phyloP scores from a whole-genome alignment of 2,888 invertebrate genomes.

The Dascillus cervinus region DNA sequence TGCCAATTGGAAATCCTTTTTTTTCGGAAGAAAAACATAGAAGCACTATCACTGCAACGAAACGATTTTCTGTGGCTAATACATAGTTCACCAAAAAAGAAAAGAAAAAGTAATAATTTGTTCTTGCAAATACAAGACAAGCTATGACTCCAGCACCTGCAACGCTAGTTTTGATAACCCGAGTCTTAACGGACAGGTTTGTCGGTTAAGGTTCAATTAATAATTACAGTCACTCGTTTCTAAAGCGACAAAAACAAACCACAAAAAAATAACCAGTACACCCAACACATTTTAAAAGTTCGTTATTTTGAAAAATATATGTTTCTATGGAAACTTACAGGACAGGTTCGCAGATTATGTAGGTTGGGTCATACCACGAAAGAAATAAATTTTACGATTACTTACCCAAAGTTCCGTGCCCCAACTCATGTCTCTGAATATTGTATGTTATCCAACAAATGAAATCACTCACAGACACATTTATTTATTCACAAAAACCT shows the following conservation, averaged over 20 bases:
- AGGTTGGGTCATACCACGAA: slow-evolving; percentile 15
- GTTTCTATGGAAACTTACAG: slow-evolving; percentile 7
- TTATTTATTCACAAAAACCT: slow-evolving; percentile 19
- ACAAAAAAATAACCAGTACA: too few species aligned
- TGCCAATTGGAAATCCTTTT: too few species aligned
- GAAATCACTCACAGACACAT: slow-evolving; percentile 26
- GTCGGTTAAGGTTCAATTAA: not conserved
- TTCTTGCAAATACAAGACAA: too few species aligned
- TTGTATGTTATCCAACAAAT: slow-evolving; percentile 25
- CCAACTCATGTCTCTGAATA: slow-evolving; percentile 41
- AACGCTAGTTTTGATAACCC: not conserved
- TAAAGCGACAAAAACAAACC: too few species aligned
- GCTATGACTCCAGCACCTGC: too few species aligned
- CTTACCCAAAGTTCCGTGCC: slow-evolving; percentile 45
- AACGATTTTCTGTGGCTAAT: too few species aligned
- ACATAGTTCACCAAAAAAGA: too few species aligned
- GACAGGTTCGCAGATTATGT: slow-evolving; percentile 13
- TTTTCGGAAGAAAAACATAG: too few species aligned
- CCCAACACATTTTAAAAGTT: too few species aligned
- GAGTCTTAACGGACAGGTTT: not conserved
- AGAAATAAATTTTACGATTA: slow-evolving; percentile 12
- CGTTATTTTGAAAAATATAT: too few species aligned
- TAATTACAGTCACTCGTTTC: not conserved
- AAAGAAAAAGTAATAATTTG: too few species aligned
- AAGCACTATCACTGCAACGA: too few species aligned